Percentiles rank a stretch among this genome's conserved stretches.
phyloP scores from a whole-genome alignment of 2,797 vertebrate genomes.

The Clamator glandarius region DNA sequence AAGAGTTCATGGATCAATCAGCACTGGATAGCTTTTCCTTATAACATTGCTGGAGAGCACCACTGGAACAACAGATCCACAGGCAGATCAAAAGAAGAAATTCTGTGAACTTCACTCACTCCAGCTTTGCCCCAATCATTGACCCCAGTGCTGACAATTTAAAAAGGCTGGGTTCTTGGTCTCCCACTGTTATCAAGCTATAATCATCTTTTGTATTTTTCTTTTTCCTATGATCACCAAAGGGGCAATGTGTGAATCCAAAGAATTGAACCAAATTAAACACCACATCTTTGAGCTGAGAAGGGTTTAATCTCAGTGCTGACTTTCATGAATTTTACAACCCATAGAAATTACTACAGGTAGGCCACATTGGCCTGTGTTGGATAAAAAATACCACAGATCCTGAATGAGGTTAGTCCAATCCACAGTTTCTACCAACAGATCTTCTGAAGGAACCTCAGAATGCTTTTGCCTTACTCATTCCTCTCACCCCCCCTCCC shows the following conservation, averaged over 20 bases:
- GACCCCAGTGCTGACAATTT: background rate
- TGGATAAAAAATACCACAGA: background rate
- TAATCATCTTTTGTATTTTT: background rate
- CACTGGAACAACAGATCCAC: background rate
- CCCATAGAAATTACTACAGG: background rate
- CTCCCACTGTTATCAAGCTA: background rate
- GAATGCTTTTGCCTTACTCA: background rate
- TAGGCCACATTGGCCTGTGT: background rate
- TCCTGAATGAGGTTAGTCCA: background rate
- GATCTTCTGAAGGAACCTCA: background rate
- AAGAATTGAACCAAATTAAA: background rate
- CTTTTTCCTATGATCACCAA: background rate
- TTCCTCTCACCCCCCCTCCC: background rate
- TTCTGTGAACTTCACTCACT: background rate
- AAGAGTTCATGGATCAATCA: background rate
- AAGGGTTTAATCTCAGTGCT: background rate
- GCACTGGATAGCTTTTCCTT: background rate
- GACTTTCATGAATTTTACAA: background rate
- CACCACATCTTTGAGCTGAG: background rate
- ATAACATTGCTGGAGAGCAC: background rate
- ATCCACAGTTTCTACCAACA: background rate
- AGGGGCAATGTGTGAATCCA: background rate
- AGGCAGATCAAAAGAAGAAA: background rate
- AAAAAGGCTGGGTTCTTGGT: background rate
- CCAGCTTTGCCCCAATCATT: background rate